Evolutionary conservation across 2,113 vertebrate species (phyloP), one percentile per base, ranked within the genome.

Genomic region (Epinephelus cyanopodus): DNA sequence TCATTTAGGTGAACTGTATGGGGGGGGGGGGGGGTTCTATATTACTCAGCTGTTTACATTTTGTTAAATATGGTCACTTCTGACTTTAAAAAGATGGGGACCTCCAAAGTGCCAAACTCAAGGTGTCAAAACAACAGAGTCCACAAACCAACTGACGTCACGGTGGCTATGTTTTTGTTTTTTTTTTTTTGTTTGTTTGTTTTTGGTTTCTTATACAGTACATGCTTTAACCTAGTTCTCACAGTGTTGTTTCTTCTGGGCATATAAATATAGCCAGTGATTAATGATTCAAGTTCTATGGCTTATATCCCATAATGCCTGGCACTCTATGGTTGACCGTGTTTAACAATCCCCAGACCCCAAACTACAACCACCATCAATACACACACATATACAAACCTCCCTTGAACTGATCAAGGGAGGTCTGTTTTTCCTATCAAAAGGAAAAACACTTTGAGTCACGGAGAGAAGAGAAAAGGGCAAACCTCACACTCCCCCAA

Each of bases 361-460:
- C 11, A 39, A 63, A 76, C 25, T 47, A 82, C 47, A 62, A 42
- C 56, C n/a, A 60, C 42, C 18, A 4, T 63, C 58, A 25, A 57
- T 15, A 47, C 17, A 52, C 27, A 48, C 25, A 71, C 48, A 72
- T 2, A 25, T 12, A 56, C 66, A 64, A 19, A 58, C 47, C 56
- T 74, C 50, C 63, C 12, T 18, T 66, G 63, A 68, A 79, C 57
- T 69, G 42, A 45, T 45, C 42, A 45, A 45, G 42, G 42, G 42
- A 45, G 42, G 42, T 45, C 74, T 74, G 73, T 50, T 72, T 58
- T 62, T 70, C 54, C 70, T 72, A 79, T 87, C 58, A 87, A 81
- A 74, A 58, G 57, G 45, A 84, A 77, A 66, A 85, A 65, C 37
- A 79, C 47, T 83, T 69, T n/a, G 54, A 81, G 45, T 79, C 83